Evolutionary conservation across 2,888 invertebrate genomes (phyloP).

Genomic region (Hedya salicella): DNA sequence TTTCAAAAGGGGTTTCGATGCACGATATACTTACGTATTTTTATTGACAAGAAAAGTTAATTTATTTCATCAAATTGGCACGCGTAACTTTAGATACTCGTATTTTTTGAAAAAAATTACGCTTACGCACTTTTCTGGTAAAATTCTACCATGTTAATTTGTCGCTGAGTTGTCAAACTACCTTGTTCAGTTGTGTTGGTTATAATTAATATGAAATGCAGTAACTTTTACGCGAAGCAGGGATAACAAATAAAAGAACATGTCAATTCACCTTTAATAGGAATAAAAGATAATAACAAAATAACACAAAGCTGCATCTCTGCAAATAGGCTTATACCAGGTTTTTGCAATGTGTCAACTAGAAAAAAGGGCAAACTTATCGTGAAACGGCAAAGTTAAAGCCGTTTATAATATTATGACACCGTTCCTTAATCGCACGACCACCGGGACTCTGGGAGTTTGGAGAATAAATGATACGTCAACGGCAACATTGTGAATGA

Average conservation of each 20-base stretch:
- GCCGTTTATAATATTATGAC: conserved; percentile 77
- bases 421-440: conserved; percentile 58
- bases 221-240: background rate
- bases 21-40: too few relatives aligned
- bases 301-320: conserved; percentile 31
- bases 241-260: conserved; percentile 27
- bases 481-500: conserved; percentile 75
- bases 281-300: conserved; percentile 11
- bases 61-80: too few relatives aligned
- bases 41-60: too few relatives aligned
- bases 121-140: too few relatives aligned
- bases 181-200: too few relatives aligned
- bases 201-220: too few relatives aligned
- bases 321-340: conserved; percentile 40
- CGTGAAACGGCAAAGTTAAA: conserved; percentile 61
- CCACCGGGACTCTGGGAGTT: conserved; percentile 69
- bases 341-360: conserved; percentile 21
- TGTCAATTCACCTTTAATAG: conserved; percentile 31
- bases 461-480: conserved; percentile 77
- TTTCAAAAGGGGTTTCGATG: conserved; percentile 12
- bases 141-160: too few relatives aligned
- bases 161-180: too few relatives aligned
- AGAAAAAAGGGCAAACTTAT: conserved; percentile 50
- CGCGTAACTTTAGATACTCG: too few relatives aligned
- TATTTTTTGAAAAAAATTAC: too few relatives aligned